phyloP scores from a whole-genome alignment of 1,140 invertebrate genomes.

The Drosophila sulfurigaster region DNA sequence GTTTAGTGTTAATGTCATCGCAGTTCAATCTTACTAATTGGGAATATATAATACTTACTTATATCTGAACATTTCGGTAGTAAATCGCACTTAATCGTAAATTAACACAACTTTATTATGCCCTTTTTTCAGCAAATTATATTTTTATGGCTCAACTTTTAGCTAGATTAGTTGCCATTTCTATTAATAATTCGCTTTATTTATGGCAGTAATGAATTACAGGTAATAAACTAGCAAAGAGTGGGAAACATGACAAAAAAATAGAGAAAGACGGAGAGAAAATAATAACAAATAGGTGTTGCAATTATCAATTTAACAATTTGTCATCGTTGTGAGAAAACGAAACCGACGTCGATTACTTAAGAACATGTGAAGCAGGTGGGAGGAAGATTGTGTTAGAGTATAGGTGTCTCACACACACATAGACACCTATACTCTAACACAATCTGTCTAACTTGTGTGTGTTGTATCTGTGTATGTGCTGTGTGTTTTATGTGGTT shows the following conservation, averaged over 20 bases:
- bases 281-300: background rate
- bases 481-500: background rate
- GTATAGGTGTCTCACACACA: no score
- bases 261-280: background rate
- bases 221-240: conserved; percentile 18
- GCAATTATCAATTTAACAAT: conserved; percentile 30
- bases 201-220: conserved; percentile 39
- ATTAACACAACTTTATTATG: background rate
- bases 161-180: conserved; percentile 28
- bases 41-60: no score
- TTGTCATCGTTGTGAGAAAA: conserved; percentile 14
- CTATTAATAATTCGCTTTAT: conserved; percentile 7
- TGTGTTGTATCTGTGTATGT: no score
- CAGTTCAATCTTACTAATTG: no score
- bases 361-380: conserved; percentile 1
- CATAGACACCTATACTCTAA: no score
- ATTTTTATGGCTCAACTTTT: conserved; percentile 10
- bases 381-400: background rate
- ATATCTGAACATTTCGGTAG: no score
- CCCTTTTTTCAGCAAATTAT: background rate
- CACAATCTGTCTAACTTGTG: no score
- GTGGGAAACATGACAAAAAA: no score
- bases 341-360: conserved; percentile 1
- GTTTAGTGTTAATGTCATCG: no score
- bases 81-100: no score